A percentile compares a stretch with the other conserved stretches of the same genome.
phyloP scores from a whole-genome alignment of 2,113 vertebrate genomes.

The Eptesicus fuscus region DNA sequence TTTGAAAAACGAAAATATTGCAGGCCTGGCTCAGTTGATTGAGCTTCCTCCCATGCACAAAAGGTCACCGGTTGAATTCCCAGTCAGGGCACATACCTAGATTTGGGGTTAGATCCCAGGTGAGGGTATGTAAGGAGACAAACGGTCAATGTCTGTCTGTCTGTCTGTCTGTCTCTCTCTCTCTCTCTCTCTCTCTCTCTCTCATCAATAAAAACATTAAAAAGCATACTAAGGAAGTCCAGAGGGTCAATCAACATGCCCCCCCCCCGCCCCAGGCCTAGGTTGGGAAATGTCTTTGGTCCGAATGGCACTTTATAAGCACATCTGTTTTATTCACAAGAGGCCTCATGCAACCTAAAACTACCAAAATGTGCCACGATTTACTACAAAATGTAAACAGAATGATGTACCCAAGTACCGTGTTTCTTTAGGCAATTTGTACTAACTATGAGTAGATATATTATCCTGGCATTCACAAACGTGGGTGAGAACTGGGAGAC shows the following conservation, averaged over 20 bases:
- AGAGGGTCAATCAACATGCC: not conserved
- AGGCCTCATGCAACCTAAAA: not conserved
- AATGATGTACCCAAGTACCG: not conserved
- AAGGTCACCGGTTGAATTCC: no score
- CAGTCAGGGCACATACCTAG: no score
- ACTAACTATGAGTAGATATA: not conserved
- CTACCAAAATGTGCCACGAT: not conserved
- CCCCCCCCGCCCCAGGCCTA: not conserved
- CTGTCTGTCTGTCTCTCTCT: no score
- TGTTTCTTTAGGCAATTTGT: not conserved
- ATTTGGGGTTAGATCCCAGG: no score
- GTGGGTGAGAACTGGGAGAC: not conserved
- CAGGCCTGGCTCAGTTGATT: no score
- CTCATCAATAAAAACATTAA: no score
- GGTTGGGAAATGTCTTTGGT: not conserved
- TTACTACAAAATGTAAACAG: not conserved
- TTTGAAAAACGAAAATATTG: not conserved
- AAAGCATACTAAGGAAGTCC: not conserved
- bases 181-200: no score
- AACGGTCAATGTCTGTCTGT: no score
- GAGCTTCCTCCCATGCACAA: no score
- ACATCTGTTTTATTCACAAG: not conserved
- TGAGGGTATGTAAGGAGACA: no score
- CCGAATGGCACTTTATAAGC: not conserved
- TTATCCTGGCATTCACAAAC: not conserved